Evolutionary conservation across 2,113 vertebrate genomes (phyloP).

Genomic region (Crotalus viridis): DNA sequence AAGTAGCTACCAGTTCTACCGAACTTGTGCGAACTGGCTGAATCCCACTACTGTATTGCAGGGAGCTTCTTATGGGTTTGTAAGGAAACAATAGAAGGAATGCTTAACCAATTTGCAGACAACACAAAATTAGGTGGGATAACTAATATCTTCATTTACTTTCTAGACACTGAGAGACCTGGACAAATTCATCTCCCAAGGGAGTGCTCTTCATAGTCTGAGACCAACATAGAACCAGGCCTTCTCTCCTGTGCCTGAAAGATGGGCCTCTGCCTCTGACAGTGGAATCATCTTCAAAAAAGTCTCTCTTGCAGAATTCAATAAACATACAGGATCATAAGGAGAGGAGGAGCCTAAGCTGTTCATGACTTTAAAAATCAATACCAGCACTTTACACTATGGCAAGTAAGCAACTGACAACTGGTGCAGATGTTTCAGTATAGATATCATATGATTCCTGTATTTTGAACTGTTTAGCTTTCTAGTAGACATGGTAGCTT

Average conservation of each 20-base stretch:
- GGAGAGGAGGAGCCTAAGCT: neutral
- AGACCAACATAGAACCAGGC: neutral
- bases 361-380: neutral
- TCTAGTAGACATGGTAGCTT: neutral
- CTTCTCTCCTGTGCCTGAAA: neutral
- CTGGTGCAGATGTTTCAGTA: neutral
- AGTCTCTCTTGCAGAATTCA: neutral
- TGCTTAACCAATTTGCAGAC: neutral
- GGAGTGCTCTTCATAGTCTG: neutral
- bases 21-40: too few species aligned
- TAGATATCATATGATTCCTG: neutral
- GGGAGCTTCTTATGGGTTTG: neutral
- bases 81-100: neutral
- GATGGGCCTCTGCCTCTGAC: neutral
- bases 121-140: neutral
- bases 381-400: neutral
- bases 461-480: neutral
- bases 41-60: neutral
- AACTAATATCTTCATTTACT: neutral
- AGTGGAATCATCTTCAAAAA: neutral
- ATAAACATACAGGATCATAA: neutral
- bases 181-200: neutral
- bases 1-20: too few species aligned
- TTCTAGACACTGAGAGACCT: neutral
- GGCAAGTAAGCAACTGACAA: neutral